phyloP scores from a whole-genome alignment of 2,888 invertebrate genomes.

The Stictocephala bisonia region DNA sequence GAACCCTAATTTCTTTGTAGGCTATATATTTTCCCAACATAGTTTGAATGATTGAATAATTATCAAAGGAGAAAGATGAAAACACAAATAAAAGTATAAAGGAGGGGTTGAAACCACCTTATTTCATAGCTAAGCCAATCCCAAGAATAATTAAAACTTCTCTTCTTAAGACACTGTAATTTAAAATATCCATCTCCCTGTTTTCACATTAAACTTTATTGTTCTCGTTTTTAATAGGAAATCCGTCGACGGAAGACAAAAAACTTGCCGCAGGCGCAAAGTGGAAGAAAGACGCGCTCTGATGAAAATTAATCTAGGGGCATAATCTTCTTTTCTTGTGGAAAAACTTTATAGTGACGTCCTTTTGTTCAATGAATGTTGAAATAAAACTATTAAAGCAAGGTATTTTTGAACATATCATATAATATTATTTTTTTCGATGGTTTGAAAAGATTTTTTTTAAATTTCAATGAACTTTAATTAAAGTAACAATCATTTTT shows the following conservation, averaged over 20 bases:
- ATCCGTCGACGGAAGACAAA: slow-evolving; percentile 14
- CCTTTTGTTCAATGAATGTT: no score
- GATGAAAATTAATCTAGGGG: slow-evolving; percentile 19
- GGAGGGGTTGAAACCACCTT: slow-evolving; percentile 10
- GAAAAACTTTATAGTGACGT: slow-evolving; percentile 36
- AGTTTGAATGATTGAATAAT: no score
- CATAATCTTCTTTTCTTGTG: slow-evolving; percentile 31
- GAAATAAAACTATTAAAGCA: no score
- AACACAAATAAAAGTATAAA: slow-evolving; percentile 9
- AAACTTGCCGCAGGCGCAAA: not conserved
- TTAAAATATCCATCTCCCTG: slow-evolving; percentile 39
- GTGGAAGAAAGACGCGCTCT: not conserved
- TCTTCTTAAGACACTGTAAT: slow-evolving; percentile 39
- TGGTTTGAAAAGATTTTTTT: no score
- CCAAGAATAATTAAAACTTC: slow-evolving; percentile 42
- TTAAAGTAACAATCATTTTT: no score
- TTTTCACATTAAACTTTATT: slow-evolving; percentile 38
- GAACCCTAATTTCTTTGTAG: no score
- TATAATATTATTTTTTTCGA: no score
- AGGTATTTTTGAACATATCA: no score
- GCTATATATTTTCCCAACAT: no score
- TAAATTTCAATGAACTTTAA: no score
- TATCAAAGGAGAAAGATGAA: no score
- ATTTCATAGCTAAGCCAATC: slow-evolving; percentile 38
- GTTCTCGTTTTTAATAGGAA: slow-evolving; percentile 37